Base-by-base conservation (phyloP, 2,888 invertebrate genomes). In the Pimpla rufipes region DNA sequence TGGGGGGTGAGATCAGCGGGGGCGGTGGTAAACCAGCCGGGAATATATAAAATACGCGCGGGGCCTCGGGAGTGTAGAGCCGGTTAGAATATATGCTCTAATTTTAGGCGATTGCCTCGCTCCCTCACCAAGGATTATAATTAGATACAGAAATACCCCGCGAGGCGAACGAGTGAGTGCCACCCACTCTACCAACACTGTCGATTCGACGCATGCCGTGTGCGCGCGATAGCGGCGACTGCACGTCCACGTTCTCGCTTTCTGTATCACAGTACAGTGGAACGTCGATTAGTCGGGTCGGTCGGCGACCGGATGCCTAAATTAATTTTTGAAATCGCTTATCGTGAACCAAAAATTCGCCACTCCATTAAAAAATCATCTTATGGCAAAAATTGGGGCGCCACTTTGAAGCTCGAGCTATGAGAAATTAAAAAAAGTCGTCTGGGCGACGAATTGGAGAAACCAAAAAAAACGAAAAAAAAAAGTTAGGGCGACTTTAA, bases 71-170 rank as follows among this genome's bases (percentile, higher is more conserved):
- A 21, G 64, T 81, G 88, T n/a, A 85, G 87, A 88, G 88, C 88
- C 88, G 88, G 90, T 91, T 91, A 88, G 91, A 91, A 91, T 91
- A 92, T 91, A 92, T 91, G 90, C 90, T 92, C 92, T 92, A 92
- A 92, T 92, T 92, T 92, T 92, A 92, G 92, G 88, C 92, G 92
- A 92, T 92, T 90, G 92, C 92, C 90, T 92, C 90, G 91, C 92
- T 92, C 92, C 91, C 92, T 92, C 92, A 90, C 91, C 91, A 88
- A 91, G 90, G 91, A 92, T 92, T 92, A 92, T 92, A 92, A 92
- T 92, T 92, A 92, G 92, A 92, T 92, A 90, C 92, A 92, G 91
- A 92, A 92, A 92, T 92, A 92, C 68, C 90, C 90, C 92, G 85
- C 81, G 79, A 83, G 59, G 62, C 83, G 68, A 83, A 80, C 79